Base-by-base conservation (phyloP, 2,888 invertebrate genomes). In the Timandra comae region DNA sequence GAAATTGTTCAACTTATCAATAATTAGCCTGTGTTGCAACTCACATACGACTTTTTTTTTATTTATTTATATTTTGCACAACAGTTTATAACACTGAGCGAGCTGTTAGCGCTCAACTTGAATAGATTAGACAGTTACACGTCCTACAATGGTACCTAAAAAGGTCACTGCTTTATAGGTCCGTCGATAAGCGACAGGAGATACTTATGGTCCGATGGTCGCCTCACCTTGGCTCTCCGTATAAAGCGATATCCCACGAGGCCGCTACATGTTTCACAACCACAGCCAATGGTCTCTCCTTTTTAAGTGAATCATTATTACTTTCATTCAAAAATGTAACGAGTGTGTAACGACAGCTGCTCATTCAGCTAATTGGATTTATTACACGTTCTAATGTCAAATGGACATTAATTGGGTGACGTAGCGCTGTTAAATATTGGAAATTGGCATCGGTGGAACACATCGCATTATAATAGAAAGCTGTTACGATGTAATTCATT, bases 241-340 rank as follows among this genome's bases (percentile, higher is more conserved):
- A 74, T 74, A 77, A 61, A 77, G 80, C 55, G 55, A 67, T 78
- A 77, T 71, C 67, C 56, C 67, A 54, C 79, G 80, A 81, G 82
- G 81, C 67, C 77, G 62, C 60, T 50, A 47, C 56, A 51, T 46
- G 60, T 71, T 72, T 66, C 63, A 67, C 70, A 78, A 72, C 62
- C 46, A 49, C 53, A 48, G 56, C 57, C 59, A 53, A 52, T 62
- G 63, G 57, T 63, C 64, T 64, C 60, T 63, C 68, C 67, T 66
- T 69, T 61, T 58, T 63, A 57, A 56, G 52, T 58, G 46, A 52
- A 56, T 55, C 61, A 59, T 68, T 64, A 64, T 56, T 58, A 54
- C 46, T 53, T 55, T 47, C 54, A 48, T 48, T 46, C 52, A 41
- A 53, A 56, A 55, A 41, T 38, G 37, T 49, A 42, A 47, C 44